phyloP scores from a whole-genome alignment of 2,797 vertebrate genomes.

The Hemibagrus guttatus region DNA sequence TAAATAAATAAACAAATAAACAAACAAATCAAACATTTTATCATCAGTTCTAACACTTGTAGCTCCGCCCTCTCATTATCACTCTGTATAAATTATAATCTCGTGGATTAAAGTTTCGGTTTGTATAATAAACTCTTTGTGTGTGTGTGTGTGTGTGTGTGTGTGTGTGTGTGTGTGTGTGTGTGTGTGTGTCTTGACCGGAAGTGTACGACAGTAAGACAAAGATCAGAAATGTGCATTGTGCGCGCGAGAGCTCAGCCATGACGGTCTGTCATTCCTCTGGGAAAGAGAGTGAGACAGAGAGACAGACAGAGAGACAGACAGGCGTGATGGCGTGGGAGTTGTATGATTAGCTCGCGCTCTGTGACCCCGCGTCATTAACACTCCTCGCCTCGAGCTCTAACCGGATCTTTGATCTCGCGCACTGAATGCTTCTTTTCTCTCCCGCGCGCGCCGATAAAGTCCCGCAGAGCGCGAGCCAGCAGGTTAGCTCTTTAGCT shows the following conservation, averaged over 20 bases:
- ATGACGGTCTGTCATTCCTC: conserved; percentile 21
- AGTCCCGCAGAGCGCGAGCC: conserved; percentile 20
- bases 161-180: neutral
- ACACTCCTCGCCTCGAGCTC: conserved; percentile 17
- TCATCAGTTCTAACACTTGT: neutral
- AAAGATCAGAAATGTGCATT: neutral
- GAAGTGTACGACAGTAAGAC: neutral
- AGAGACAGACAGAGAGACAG: neutral
- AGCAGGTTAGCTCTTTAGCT: conserved; percentile 12
- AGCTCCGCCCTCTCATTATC: neutral
- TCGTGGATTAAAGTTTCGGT: neutral
- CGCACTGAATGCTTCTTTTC: conserved; percentile 27
- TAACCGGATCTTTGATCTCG: conserved; percentile 30
- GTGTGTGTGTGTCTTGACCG: neutral
- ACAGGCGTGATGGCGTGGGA: conserved; percentile 13
- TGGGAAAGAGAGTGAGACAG: neutral
- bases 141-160: neutral
- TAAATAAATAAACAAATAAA: too few relatives aligned
- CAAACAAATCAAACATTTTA: too few relatives aligned
- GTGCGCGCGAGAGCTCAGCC: conserved; percentile 5
- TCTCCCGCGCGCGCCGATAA: conserved; percentile 16
- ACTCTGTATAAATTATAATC: neutral
- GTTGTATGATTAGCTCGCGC: conserved; percentile 19
- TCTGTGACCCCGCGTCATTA: conserved; percentile 30
- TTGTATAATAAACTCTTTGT: too few relatives aligned